A percentile compares a stretch with the other conserved stretches of the same genome.
Conservation (phyloP, 2,113 vertebrate genomes). For the Salvelinus sp. region DNA sequence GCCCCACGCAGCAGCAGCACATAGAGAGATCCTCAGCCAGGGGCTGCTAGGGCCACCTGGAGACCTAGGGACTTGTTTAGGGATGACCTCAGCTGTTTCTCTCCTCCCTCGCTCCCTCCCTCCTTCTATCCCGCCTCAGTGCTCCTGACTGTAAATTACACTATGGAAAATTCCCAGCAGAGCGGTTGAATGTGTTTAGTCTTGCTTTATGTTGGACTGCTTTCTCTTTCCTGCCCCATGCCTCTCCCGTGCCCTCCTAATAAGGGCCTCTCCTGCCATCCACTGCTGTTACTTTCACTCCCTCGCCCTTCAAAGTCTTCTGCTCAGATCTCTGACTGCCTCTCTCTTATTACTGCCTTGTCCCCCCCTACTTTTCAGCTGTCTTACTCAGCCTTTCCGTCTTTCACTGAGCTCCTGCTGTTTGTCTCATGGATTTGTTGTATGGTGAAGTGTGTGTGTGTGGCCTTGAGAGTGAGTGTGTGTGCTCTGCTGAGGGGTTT, state of each 20-base stretch:
- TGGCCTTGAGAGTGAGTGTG: background rate
- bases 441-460: no score
- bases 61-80: conserved; percentile 51
- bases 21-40: conserved; percentile 38
- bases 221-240: conserved; percentile 50
- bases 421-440: conserved; percentile 17
- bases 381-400: background rate
- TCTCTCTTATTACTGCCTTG: background rate
- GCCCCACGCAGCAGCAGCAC: conserved; percentile 52
- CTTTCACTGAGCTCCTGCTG: conserved; percentile 32
- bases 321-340: background rate
- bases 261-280: conserved; percentile 68
- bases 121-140: conserved; percentile 69
- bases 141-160: conserved; percentile 82
- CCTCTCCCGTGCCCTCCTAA: conserved; percentile 69
- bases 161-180: conserved; percentile 96
- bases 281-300: conserved; percentile 55
- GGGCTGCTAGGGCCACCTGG: conserved; percentile 55
- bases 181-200: conserved; percentile 78
- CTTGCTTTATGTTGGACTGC: conserved; percentile 63
- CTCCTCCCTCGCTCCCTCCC: conserved; percentile 63
- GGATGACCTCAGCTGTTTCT: conserved; percentile 70
- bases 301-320: conserved; percentile 54
- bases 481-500: conserved; percentile 77
- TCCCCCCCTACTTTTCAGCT: conserved; percentile 5